Base-by-base conservation (phyloP, 2,113 vertebrate genomes). In the Podarcis cretensis region DNA sequence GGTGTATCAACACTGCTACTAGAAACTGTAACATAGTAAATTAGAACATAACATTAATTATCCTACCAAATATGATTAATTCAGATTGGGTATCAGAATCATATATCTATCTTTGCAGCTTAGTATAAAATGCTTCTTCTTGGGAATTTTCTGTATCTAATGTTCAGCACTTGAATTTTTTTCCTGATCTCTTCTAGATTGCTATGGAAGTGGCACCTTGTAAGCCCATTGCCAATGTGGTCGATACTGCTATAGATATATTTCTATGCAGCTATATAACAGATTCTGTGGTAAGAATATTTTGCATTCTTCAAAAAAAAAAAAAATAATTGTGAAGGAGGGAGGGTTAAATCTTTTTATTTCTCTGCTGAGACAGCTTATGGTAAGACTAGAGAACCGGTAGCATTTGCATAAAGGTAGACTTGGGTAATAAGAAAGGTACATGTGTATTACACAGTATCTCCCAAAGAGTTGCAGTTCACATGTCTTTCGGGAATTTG, bases 171-270 rank as follows among this genome's bases (percentile, higher is more conserved):
- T 48, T 81, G 76, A 43, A 18, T 73, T 88, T 21, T 93, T 5
- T 76, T 35, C 75, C 88, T 4, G 23, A 63, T 88, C 23, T 69
- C 12, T 92, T 92, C 76, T 69, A 99, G 99, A 92, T 99, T 92
- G 95, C 96, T 4, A 90, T 97, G 96, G 97, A 98, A 43, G 97
- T 99, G 9, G 98, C 98, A 6, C 92, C 97, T 12, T 99, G 99
- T 96, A 99, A 98, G 87, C 99, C 99, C 2, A 89, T 99, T 94
- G 98, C 98, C 95, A 99, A 98, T 48, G 96, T 97, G 16, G 82
- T 99, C 92, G 99, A 99, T 93, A 98, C 98, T 0, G 96, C 97
- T 0, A 91, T 96, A 5, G 97, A 98, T 77, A 97, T 99, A 84
- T 95, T 99, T 91, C 95, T 98, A 83, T 99, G 99, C 93, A 96